Conservation (phyloP, 2,888 invertebrate species). For the Ochlodes sylvanus region DNA sequence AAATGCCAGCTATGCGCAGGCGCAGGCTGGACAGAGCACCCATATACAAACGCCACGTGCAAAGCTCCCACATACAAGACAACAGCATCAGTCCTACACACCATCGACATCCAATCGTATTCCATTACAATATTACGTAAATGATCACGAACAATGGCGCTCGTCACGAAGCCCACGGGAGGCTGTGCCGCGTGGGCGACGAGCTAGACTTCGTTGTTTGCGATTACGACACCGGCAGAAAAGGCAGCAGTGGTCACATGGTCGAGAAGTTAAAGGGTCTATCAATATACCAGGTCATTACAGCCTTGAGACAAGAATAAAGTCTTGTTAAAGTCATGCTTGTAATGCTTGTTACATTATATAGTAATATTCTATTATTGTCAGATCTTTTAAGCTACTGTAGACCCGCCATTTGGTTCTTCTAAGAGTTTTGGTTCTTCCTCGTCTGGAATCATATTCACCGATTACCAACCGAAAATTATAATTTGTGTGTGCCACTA, state of each 20-base stretch:
- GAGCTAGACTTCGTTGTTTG: slow-evolving; percentile 2
- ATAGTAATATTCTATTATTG: too few relatives aligned
- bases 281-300: background rate
- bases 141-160: slow-evolving; percentile 20
- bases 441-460: too few relatives aligned
- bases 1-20: too few relatives aligned
- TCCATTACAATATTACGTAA: slow-evolving; percentile 23
- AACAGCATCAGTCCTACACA: slow-evolving; percentile 10
- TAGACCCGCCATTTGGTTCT: too few relatives aligned
- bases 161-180: slow-evolving; percentile 30
- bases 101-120: background rate
- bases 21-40: too few relatives aligned
- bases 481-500: too few relatives aligned
- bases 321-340: background rate
- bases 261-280: background rate
- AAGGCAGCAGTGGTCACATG: background rate
- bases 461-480: too few relatives aligned
- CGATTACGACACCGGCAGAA: background rate
- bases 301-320: background rate
- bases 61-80: too few relatives aligned
- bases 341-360: too few relatives aligned
- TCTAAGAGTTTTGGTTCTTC: too few relatives aligned
- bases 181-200: slow-evolving; percentile 11
- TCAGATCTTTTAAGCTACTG: too few relatives aligned
- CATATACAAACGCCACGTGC: too few relatives aligned